Conservation (phyloP, 2,797 vertebrate species). For the Neosilurus hyrtlii region DNA sequence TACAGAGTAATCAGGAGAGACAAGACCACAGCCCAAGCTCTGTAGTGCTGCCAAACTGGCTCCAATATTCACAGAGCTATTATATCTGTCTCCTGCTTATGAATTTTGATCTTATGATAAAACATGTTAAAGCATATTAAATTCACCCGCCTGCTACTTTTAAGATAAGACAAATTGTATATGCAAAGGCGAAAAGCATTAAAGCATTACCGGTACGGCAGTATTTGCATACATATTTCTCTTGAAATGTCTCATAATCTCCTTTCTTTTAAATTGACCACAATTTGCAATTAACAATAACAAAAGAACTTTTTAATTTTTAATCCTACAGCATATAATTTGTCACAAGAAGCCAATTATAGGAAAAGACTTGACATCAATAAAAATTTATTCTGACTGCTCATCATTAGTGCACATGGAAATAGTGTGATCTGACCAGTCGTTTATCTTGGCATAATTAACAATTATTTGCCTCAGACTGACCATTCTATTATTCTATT, state of each 20-base stretch:
- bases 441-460: no score
- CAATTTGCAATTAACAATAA: no score
- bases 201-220: not conserved
- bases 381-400: not conserved
- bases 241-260: not conserved
- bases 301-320: not conserved
- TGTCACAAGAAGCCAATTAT: not conserved
- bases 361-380: not conserved
- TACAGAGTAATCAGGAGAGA: slow-evolving; percentile 39
- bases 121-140: slow-evolving; percentile 7
- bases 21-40: slow-evolving; percentile 28
- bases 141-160: not conserved
- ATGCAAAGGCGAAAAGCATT: not conserved
- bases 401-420: not conserved
- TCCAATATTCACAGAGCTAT: slow-evolving; percentile 4
- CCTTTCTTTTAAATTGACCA: not conserved
- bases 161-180: not conserved
- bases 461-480: no score
- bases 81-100: slow-evolving; percentile 1
- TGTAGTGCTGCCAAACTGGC: slow-evolving; percentile 25
- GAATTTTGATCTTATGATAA: slow-evolving; percentile 5
- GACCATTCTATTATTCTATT: no score
- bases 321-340: not conserved
- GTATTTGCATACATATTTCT: not conserved
- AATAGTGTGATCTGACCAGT: no score